Evolutionary conservation across 1,140 invertebrate genomes (phyloP), one percentile per base, ranked within the genome.

Genomic region (Pomacea maculata): DNA sequence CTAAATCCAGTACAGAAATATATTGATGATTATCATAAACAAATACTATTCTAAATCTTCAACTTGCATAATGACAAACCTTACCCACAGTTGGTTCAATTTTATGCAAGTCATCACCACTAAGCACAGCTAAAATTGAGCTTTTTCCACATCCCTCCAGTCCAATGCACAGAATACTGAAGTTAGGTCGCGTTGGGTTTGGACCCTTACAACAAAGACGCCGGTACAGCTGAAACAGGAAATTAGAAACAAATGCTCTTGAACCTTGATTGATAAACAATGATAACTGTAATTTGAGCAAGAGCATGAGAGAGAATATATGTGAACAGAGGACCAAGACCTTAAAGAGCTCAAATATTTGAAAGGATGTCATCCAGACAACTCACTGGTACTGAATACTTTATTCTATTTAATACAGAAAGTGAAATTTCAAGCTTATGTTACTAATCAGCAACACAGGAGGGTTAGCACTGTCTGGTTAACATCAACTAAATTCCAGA

Each of bases 31-130:
- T 14, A 61, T 61, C 11, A 61, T 61, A 9, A 61, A 61, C 9
- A 61, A 61, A 61, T 61, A 17, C 57, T 14, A 61, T 61, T 61
- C 11, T 8, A 61, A 14, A 61, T 61, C 15, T 45, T n/a, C 14
- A 8, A 57, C 14, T 14, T 61, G 57, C 11, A 61, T 8, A 61
- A 1, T 17, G 15, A 17, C 15, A 61, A 61, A 61, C 57, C 82
- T 82, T 84, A 86, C 91, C 91, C 72, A 88, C 86, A 67, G 91
- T 92, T 76, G 91, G 91, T 80, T 90, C 87, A 74, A 91, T 87
- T 52, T 88, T 83, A 61, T 88, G 84, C 55, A 86, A 80, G 55
- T 85, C 82, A 84, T 92, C 91, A 52, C 89, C 90, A 85, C 90
- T 90, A n/a, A 92, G 83, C 63, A 89, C 82, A 15, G 90, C 88